These are phyloP conservation scores for Conus betulinus DNA, from an alignment of 1,140 invertebrate genomes.

Conservation along the genomic window DNA sequence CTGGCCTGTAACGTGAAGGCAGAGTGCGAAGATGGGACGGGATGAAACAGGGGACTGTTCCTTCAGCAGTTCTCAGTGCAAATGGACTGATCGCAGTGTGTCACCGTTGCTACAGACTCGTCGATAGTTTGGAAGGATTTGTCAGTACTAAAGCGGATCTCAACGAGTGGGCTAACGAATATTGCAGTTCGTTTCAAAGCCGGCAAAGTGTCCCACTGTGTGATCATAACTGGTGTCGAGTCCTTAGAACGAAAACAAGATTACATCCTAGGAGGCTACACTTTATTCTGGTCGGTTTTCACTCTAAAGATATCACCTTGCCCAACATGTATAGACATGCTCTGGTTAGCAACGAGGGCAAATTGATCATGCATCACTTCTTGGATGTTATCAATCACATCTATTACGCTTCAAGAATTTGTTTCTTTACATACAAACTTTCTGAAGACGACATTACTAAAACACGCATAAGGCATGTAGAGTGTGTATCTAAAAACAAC, in stretches of 20 bases:
- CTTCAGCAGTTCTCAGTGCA: neutral
- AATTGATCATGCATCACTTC: no score
- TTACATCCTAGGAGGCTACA: neutral
- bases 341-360: no score
- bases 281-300: neutral
- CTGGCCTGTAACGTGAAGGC: neutral
- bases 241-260: neutral
- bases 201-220: neutral
- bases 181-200: neutral
- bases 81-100: neutral
- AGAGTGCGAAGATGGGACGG: constrained; percentile 1
- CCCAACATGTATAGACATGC: neutral
- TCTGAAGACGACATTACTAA: no score
- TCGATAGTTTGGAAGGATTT: neutral
- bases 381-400: no score
- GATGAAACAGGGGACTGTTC: neutral
- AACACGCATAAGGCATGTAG: no score
- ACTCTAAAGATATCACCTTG: neutral
- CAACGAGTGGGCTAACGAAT: neutral
- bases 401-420: no score
- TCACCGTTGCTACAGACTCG: neutral
- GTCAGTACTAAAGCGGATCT: neutral
- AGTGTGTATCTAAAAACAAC: no score
- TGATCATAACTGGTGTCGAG: neutral
- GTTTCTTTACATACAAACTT: no score